Conservation (phyloP, 2,113 vertebrate genomes). For the Nicator chloris region DNA sequence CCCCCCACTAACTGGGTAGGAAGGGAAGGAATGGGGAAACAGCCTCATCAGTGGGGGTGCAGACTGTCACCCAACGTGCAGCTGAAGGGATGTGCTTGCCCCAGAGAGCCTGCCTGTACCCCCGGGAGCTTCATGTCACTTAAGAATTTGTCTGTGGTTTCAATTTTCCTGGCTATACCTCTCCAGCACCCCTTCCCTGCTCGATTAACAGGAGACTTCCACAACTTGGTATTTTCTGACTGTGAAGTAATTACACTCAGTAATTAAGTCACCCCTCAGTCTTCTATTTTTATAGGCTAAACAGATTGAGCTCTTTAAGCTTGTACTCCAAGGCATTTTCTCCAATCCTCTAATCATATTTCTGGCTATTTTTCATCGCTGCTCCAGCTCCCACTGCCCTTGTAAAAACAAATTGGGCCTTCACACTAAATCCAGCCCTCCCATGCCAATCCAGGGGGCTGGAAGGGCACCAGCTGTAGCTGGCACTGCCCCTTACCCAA, state of each 20-base stretch:
- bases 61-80: rapidly evolving
- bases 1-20: rapidly evolving
- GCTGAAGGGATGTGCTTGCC: neutral
- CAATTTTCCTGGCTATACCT: neutral
- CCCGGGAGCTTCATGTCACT: rapidly evolving
- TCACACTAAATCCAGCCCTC: neutral
- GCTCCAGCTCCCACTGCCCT: neutral
- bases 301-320: slow-evolving; percentile 66
- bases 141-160: neutral
- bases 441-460: neutral
- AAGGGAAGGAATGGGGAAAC: neutral
- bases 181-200: neutral
- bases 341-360: slow-evolving; percentile 67
- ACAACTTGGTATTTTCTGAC: slow-evolving; percentile 56
- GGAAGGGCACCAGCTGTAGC: neutral
- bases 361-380: slow-evolving; percentile 51
- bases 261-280: slow-evolving; percentile 65
- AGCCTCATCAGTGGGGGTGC: neutral
- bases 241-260: slow-evolving; percentile 56
- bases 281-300: slow-evolving; percentile 67
- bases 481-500: neutral
- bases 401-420: neutral
- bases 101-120: neutral
- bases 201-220: neutral
- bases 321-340: slow-evolving; percentile 60